Evolutionary conservation across 2,888 invertebrate genomes (phyloP), one percentile per base, ranked within the genome.

Genomic region (Anticlea derivata): DNA sequence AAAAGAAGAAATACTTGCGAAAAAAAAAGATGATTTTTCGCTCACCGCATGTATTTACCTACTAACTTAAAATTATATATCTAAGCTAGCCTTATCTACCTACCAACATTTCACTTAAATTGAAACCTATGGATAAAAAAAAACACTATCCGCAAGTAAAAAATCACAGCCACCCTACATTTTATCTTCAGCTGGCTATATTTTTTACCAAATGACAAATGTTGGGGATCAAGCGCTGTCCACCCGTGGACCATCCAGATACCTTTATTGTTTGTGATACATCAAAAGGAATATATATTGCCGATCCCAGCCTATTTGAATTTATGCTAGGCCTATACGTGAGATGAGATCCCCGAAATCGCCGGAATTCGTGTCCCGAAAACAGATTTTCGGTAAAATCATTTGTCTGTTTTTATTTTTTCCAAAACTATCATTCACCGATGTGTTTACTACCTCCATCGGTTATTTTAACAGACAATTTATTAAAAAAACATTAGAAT

Each of bases 221-320:
- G 74, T 57, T 39, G 30, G 60, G 70, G 71, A 73, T 78, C 79
- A 70, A 70, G 71, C 70, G 48, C 50, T 49, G 69, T 70, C 68
- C 67, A 61, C 61, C 63, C 63, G 50, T 41, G 53, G 46, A 52
- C 68, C 65, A 63, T 70, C 65, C 66, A 68, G 73, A 74, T 79
- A 77, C 76, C 71, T 79, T 80, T 76, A 84, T 80, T 78, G 80
- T 80, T 66, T 61, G 75, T 73, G 58, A 83, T 81, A 80, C 79
- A 75, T 83, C 80, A 83, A 80, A 82, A 78, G 72, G 75, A 80
- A 84, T 80, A 71, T 80, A 71, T 80, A 82, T 81, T 73, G 68
- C 66, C 43, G 43, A 58, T 59, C 63, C 65, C 63, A 68, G 71
- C 74, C 74, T 70, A 65, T 67, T 68, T 60, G 65, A 72, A 80